phyloP scores from a whole-genome alignment of 2,113 vertebrate species.

The Bubo bubo region DNA sequence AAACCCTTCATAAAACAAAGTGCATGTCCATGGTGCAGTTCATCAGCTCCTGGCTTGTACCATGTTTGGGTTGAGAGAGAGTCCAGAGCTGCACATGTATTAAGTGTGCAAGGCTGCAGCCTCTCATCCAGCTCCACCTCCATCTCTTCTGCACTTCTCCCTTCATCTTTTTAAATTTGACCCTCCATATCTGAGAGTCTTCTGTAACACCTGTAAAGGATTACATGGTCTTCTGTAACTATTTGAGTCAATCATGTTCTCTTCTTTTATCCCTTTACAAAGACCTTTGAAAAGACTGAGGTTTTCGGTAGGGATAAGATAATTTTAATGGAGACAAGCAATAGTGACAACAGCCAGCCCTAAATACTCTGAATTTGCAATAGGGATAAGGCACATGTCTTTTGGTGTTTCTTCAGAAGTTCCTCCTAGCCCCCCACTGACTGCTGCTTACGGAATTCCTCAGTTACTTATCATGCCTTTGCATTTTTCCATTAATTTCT shows the following conservation, averaged over 20 bases:
- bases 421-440: background rate
- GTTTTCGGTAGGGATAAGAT: background rate
- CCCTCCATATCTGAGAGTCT: background rate
- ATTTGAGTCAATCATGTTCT: background rate
- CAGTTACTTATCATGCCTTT: background rate
- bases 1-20: background rate
- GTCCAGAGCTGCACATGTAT: fast-evolving
- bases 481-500: background rate
- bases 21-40: background rate
- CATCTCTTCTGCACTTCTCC: background rate
- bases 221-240: background rate
- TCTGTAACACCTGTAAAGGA: background rate
- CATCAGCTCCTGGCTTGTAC: background rate
- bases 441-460: background rate
- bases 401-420: background rate
- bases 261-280: background rate
- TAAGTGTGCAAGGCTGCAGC: background rate
- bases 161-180: background rate
- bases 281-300: background rate
- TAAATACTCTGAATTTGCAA: background rate
- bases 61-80: background rate
- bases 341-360: background rate
- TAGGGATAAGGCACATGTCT: background rate
- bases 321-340: background rate
- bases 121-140: background rate